phyloP scores from a whole-genome alignment of 2,797 vertebrate species.

The Spondyliosoma cantharus region DNA sequence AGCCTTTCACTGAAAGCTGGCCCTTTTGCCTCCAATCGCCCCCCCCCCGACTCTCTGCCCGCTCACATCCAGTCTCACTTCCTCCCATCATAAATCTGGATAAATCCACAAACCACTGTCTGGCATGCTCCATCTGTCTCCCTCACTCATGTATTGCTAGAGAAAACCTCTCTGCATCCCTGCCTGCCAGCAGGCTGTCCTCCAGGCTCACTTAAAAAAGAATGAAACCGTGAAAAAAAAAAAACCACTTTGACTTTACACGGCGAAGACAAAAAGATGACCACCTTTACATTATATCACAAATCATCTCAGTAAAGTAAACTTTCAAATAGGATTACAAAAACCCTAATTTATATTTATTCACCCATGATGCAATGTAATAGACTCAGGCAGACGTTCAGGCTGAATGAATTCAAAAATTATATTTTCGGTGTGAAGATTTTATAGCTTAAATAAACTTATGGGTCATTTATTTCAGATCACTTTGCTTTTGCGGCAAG shows the following conservation, averaged over 20 bases:
- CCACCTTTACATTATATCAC: conserved; percentile 52
- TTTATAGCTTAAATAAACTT: conserved; percentile 52
- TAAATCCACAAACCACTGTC: conserved; percentile 86
- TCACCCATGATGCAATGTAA: conserved; percentile 58
- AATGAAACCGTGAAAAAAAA: conserved; percentile 52
- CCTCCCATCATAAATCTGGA: conserved; percentile 86
- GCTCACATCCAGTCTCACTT: conserved; percentile 77
- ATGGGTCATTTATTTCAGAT: conserved; percentile 57
- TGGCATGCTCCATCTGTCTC: conserved; percentile 86
- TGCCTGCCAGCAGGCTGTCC: conserved; percentile 79
- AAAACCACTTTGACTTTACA: conserved; percentile 30
- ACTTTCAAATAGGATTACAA: conserved; percentile 53
- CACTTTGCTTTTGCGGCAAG: conserved; percentile 26
- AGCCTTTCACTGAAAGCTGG: conserved; percentile 68
- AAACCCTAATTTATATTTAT: conserved; percentile 56
- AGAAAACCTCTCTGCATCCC: conserved; percentile 81
- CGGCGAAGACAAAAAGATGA: conserved; percentile 50
- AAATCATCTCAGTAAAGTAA: conserved; percentile 45
- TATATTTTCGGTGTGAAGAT: conserved; percentile 35
- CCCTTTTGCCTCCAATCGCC: conserved; percentile 57
- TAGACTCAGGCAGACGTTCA: conserved; percentile 25
- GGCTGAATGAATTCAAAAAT: conserved; percentile 34
- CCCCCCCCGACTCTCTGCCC: conserved; percentile 44
- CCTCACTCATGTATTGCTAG: conserved; percentile 81
- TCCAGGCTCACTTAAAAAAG: conserved; percentile 75